phyloP scores from a whole-genome alignment of 1,140 invertebrate species.

The Pissodes strobi region DNA sequence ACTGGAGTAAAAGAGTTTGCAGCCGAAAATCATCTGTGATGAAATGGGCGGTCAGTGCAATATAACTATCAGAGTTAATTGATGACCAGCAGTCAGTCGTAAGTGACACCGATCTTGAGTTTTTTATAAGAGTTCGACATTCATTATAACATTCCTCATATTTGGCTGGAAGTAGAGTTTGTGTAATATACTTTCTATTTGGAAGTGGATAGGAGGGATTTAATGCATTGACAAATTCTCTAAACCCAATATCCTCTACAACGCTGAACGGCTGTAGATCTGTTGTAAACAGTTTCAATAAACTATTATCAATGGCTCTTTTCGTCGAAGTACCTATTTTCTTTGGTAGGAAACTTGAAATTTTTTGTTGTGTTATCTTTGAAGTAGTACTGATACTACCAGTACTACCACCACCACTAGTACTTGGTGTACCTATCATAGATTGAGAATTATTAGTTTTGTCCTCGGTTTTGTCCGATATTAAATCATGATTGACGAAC shows the following conservation, averaged over 20 bases:
- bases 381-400: not conserved
- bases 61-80: not conserved
- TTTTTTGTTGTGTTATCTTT: not conserved
- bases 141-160: conserved; percentile 2
- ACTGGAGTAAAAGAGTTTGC: not conserved
- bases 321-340: not conserved
- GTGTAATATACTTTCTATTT: not conserved
- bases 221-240: not conserved
- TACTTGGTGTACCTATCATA: not conserved
- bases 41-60: conserved; percentile 3
- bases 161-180: conserved; percentile 3
- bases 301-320: not conserved
- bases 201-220: not conserved
- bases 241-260: not conserved
- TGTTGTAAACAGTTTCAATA: not conserved
- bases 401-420: not conserved
- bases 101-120: not conserved
- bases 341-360: not conserved
- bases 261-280: not conserved
- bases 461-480: not conserved
- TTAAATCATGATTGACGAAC: not conserved
- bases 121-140: not conserved
- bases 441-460: not conserved
- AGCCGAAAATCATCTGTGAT: not conserved
- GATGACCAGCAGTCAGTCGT: conserved; percentile 5